Evolutionary conservation across 2,888 invertebrate species (phyloP), one percentile per base, ranked within the genome.

Genomic region (Trypoxylon attenuatum): DNA sequence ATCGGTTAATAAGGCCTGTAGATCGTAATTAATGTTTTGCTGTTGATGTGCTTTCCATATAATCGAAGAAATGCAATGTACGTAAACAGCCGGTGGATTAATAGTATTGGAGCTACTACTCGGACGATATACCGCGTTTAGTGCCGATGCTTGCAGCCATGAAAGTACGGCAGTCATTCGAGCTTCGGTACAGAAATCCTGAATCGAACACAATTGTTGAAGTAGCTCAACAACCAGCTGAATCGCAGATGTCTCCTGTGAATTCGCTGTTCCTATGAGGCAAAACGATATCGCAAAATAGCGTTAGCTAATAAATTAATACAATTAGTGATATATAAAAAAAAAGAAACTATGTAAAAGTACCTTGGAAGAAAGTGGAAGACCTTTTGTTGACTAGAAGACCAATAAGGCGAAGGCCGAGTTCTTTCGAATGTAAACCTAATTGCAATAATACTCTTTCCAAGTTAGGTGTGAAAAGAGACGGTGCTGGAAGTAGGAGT

Each of bases 1-100:
- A 52, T 91, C 90, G 0, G 94, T 93, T 39, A 96, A 90, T 56
- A 95, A 87, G 19, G 90, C 89, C 38, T 91, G 88, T 19, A 96
- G 84, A 81, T 94, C 91, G 10, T 91, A 90, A 39, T 91, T 87
- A 10, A 91, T 88, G 56, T 89, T 89, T 42, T 77, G 76, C 13
- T 91, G 89, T 69, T 91, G 90, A 79, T 93, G 91, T 10, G 92
- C 89, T 19, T 92, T 90, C 94, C 94, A 94, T 64, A 94, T 87
- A 43, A 96, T 94, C 33, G 95, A 92, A 2, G 96, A 94, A 42
- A 95, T 91, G 65, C 94, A 94, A 77, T 95, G 94, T 47, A 93
- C 88, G 74, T 92, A 91, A 38, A 87, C 88, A 15, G 91, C 90
- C 0, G 89, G 88, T 43, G 89, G 87, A 59, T 76, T 80, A 25